A percentile compares a stretch with the other conserved stretches of the same genome.
These are phyloP conservation scores for Porphyrio hochstetteri DNA, from an alignment of 2,113 vertebrate genomes.

Conservation along the genomic window DNA sequence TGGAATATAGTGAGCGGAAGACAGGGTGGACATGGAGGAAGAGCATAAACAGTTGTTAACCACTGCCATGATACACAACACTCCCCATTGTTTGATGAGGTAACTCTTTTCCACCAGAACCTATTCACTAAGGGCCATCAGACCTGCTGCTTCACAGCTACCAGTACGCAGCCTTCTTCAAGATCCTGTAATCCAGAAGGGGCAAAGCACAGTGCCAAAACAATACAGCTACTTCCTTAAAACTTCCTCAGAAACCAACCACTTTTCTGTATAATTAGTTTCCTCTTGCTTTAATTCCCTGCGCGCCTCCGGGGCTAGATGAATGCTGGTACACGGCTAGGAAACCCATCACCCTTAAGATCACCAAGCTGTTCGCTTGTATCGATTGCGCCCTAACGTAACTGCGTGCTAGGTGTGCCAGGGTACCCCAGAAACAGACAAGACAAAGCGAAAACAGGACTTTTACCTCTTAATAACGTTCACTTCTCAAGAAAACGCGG, in stretches of 20 bases:
- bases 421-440: rapidly evolving
- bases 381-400: neutral
- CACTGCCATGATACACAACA: neutral
- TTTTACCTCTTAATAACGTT: neutral
- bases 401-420: rapidly evolving
- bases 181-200: neutral
- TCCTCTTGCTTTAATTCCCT: neutral
- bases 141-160: neutral
- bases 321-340: neutral
- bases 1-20: neutral
- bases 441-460: neutral
- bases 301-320: neutral
- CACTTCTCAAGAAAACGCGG: neutral
- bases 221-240: neutral
- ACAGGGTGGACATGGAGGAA: neutral
- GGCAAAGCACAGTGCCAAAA: neutral
- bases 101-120: neutral
- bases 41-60: neutral
- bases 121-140: neutral
- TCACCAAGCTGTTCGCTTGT: neutral
- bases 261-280: neutral
- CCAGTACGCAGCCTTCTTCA: neutral
- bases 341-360: neutral
- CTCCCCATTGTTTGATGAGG: rapidly evolving
- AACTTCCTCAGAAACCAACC: neutral